Percentiles rank a stretch among this genome's conserved stretches.
Evolutionary conservation across 2,113 vertebrate species (phyloP).

Genomic region (Odontophorus gujanensis): DNA sequence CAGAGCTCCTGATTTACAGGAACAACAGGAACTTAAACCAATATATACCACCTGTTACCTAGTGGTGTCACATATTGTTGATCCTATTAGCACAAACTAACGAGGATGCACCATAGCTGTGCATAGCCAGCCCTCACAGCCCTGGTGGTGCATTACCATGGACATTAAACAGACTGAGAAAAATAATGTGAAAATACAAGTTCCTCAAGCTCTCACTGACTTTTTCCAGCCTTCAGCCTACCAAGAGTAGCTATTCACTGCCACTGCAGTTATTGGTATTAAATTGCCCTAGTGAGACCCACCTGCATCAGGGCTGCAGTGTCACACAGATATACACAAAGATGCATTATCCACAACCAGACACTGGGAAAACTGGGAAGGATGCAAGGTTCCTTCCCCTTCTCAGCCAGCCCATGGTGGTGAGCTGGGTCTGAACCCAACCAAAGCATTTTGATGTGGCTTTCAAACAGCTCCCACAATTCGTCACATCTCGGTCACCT

Average conservation of each 20-base stretch:
- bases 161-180: not conserved
- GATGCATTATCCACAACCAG: not conserved
- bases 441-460: not conserved
- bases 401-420: too few relatives aligned
- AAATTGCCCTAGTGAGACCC: accelerated
- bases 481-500: not conserved
- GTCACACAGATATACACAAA: not conserved
- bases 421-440: not conserved
- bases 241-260: not conserved
- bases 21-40: not conserved
- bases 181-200: not conserved
- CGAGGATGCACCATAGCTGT: not conserved
- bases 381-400: not conserved
- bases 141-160: accelerated
- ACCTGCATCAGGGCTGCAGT: not conserved
- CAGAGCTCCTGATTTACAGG: not conserved
- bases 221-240: not conserved
- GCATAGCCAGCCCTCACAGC: not conserved
- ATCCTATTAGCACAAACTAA: not conserved
- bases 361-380: accelerated
- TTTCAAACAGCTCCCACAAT: not conserved
- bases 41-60: not conserved
- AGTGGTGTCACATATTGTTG: not conserved
- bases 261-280: not conserved
- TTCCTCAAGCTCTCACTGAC: not conserved